Evolutionary conservation across 2,888 invertebrate species (phyloP).

Genomic region (Dynastes hyllus): DNA sequence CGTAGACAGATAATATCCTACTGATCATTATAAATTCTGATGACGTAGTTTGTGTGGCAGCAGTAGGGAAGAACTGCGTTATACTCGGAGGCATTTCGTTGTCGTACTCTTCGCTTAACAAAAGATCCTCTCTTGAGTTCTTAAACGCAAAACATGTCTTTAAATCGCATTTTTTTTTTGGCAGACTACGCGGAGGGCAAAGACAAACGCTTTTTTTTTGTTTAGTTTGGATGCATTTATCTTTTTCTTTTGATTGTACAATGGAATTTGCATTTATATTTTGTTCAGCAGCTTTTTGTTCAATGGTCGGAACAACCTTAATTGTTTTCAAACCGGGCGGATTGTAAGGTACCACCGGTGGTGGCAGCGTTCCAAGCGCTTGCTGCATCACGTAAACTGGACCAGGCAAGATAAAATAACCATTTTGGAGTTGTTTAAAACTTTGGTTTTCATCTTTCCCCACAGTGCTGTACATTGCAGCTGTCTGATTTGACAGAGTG

Average conservation of each 20-base stretch:
- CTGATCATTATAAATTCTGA: constrained; percentile 51
- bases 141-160: constrained; percentile 11
- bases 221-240: constrained; percentile 28
- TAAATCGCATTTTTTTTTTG: constrained; percentile 6
- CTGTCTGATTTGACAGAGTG: not conserved
- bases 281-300: not conserved
- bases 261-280: not conserved
- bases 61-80: constrained; percentile 51
- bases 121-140: constrained; percentile 39
- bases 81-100: constrained; percentile 45
- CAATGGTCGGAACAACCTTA: constrained; percentile 7
- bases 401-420: constrained; percentile 33
- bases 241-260: not conserved
- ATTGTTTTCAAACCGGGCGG: constrained; percentile 39
- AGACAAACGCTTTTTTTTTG: not conserved
- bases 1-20: constrained; percentile 3
- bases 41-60: constrained; percentile 52
- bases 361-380: constrained; percentile 7
- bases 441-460: not conserved
- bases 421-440: not conserved
- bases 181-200: not conserved
- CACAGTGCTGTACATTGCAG: not conserved
- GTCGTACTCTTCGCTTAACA: constrained; percentile 53
- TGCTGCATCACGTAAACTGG: constrained; percentile 38
- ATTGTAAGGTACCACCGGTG: constrained; percentile 12